A percentile compares a stretch with the other conserved stretches of the same genome.
These are phyloP conservation scores for Malthinus flaveolus DNA, from an alignment of 2,888 invertebrate species.

Conservation along the genomic window DNA sequence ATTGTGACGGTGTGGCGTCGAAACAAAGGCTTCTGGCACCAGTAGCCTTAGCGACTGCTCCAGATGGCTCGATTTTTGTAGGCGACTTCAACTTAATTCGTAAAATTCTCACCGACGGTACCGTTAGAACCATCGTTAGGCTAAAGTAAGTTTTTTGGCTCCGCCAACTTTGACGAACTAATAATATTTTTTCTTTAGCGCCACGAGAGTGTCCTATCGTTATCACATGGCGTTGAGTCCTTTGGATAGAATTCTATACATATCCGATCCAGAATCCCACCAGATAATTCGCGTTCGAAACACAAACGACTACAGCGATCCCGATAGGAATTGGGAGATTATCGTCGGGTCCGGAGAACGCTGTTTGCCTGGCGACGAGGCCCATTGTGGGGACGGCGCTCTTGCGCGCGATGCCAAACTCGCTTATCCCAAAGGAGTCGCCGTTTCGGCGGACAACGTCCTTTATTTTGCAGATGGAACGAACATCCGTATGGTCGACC, in stretches of 20 bases:
- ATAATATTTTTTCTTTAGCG: slow-evolving; percentile 65
- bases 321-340: slow-evolving; percentile 92
- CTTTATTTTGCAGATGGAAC: slow-evolving; percentile 96
- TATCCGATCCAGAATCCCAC: slow-evolving; percentile 94
- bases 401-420: slow-evolving; percentile 90
- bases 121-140: slow-evolving; percentile 76
- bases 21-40: slow-evolving; percentile 87
- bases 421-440: slow-evolving; percentile 95
- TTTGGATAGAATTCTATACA: slow-evolving; percentile 89
- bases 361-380: slow-evolving; percentile 90
- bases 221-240: slow-evolving; percentile 97
- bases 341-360: slow-evolving; percentile 94
- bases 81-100: slow-evolving; percentile 95
- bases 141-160: slow-evolving; percentile 68
- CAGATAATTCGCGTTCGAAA: slow-evolving; percentile 88
- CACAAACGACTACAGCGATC: slow-evolving; percentile 79
- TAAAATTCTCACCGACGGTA: slow-evolving; percentile 83
- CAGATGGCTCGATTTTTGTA: slow-evolving; percentile 92
- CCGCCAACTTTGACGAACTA: not conserved
- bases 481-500: slow-evolving; percentile 87
- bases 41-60: slow-evolving; percentile 86
- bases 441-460: slow-evolving; percentile 89
- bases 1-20: slow-evolving; percentile 78
- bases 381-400: slow-evolving; percentile 95
- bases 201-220: slow-evolving; percentile 91